Evolutionary conservation across 2,888 invertebrate genomes (phyloP), one percentile per base, ranked within the genome.

Genomic region (Brachynemurus nebulosus): DNA sequence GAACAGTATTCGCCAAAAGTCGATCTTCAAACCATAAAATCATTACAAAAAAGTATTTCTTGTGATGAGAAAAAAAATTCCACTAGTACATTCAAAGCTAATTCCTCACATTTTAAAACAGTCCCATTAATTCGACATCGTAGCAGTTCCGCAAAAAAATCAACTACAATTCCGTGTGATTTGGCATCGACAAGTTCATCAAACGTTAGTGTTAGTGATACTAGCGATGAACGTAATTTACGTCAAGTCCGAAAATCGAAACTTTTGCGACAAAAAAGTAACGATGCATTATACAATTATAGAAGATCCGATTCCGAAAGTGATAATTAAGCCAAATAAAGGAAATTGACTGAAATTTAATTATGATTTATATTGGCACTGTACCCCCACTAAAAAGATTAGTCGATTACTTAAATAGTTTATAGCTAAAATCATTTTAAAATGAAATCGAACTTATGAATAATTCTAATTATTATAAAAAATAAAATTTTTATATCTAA

Each of bases 11-110:
- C 40, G 4, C 4, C 14, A 55, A 57, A n/a, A 52, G 59, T 23
- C 57, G 59, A 0, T 61, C 60, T 34, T 59, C 62, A 14, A 59
- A 61, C 7, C 59, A 62, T 12, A 62, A 63, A 35, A 61, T 63
- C 44, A 14, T 14, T 42, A 7, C 42, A 35, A 11, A 42, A 42
- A 35, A 44, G 44, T 19, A 21, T 44, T n/a, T 44, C 44, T n/a
- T 38, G 18, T 16, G 44, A 44, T 18, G 20, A 44, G 11, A 17
- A 34, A 6, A 37, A 19, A 18, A 7, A 18, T 4, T 20, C 18
- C 4, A 2, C 18, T 4, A 19, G 19, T n/a, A 37, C 37, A 4
- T 5, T 19, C 12, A 27, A 12, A 5, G 8, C 34, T 5, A 27
- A 34, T 34, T 12, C 16, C 16, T 18, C 20, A 2, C 35, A 44